A percentile compares a stretch with the other conserved stretches of the same genome.
phyloP scores from a whole-genome alignment of 2,888 invertebrate genomes.

The Eupithecia subumbrata region DNA sequence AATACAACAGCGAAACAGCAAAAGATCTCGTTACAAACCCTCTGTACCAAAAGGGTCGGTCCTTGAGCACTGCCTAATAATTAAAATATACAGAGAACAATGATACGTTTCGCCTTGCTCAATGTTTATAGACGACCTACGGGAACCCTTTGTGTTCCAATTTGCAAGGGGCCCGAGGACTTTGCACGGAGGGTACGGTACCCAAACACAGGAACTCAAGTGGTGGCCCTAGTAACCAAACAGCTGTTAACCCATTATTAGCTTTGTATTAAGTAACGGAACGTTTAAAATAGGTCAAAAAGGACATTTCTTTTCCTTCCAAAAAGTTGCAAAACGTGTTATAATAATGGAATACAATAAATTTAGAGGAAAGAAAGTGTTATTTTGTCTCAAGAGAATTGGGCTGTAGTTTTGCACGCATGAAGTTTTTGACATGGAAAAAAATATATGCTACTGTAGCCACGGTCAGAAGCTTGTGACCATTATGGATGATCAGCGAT shows the following conservation, averaged over 20 bases:
- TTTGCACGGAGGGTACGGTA: conserved; percentile 34
- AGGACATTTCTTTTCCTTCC: background rate
- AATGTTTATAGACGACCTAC: conserved; percentile 75
- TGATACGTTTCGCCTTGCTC: conserved; percentile 75
- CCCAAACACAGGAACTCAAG: conserved; percentile 37
- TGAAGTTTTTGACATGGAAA: background rate
- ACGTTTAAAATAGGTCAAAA: background rate
- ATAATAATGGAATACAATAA: background rate
- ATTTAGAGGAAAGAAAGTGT: background rate
- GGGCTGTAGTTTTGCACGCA: too few relatives aligned
- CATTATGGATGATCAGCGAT: background rate
- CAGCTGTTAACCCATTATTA: background rate
- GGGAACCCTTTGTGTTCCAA: conserved; percentile 76
- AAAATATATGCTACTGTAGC: background rate
- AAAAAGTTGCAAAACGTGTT: background rate
- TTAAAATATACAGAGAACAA: conserved; percentile 80
- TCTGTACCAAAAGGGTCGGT: conserved; percentile 58
- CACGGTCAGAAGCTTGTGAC: background rate
- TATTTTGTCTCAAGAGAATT: background rate
- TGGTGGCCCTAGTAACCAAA: conserved; percentile 8
- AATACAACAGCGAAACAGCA: conserved; percentile 37
- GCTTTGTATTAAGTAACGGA: background rate
- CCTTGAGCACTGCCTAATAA: conserved; percentile 69
- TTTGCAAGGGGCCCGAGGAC: conserved; percentile 62
- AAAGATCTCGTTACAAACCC: conserved; percentile 59